Conservation (phyloP, 2,113 vertebrate genomes). For the Lagenorhynchus albirostris region DNA sequence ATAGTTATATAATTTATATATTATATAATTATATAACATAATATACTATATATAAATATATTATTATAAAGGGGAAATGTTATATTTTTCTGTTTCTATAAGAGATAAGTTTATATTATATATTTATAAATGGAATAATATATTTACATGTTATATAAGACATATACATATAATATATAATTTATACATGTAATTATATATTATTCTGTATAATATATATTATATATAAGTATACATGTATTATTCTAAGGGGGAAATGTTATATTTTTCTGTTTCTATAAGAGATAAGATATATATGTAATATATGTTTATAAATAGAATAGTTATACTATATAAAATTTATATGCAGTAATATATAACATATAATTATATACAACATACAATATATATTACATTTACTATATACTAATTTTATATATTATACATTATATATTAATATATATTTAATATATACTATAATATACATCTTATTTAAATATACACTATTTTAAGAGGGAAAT, state of each 20-base stretch:
- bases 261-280: not conserved
- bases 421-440: not conserved
- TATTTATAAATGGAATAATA: not conserved
- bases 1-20: not conserved
- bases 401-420: not conserved
- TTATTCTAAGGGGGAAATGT: not conserved
- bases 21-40: too few species aligned
- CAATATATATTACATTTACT: constrained; percentile 58
- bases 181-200: not conserved
- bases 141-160: not conserved
- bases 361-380: not conserved
- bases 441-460: not conserved
- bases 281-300: not conserved
- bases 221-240: constrained; percentile 31
- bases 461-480: not conserved
- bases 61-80: not conserved
- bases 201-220: constrained; percentile 21
- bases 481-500: constrained; percentile 56
- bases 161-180: not conserved
- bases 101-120: not conserved
- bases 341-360: not conserved
- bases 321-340: not conserved
- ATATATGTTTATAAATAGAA: not conserved
- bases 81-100: not conserved
- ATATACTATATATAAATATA: not conserved